Percentiles rank a stretch among this genome's conserved stretches.
These are phyloP conservation scores for Nesogale talazaci DNA, from an alignment of 2,113 vertebrate species.

Conservation along the genomic window DNA sequence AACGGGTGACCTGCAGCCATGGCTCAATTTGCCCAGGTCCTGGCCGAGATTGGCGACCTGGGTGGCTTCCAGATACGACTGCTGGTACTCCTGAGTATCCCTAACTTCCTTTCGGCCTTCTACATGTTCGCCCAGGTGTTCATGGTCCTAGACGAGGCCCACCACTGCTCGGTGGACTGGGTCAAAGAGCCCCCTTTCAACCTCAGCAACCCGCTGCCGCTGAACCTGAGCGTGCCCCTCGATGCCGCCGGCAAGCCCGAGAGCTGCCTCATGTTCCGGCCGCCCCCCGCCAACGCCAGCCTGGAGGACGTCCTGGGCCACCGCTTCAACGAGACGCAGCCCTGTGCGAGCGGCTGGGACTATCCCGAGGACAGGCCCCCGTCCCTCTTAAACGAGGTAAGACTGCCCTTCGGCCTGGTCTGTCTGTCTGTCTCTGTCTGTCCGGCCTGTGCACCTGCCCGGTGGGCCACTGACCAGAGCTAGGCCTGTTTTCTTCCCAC, in stretches of 20 bases:
- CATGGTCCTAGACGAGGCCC: constrained; percentile 82
- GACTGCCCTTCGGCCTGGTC: background rate
- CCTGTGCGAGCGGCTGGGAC: constrained; percentile 86
- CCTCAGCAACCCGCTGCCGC: constrained; percentile 85
- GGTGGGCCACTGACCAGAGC: accelerated
- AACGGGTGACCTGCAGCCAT: background rate
- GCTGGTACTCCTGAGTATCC: constrained; percentile 84
- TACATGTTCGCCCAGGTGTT: constrained; percentile 92
- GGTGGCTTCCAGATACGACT: constrained; percentile 90
- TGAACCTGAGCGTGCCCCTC: constrained; percentile 88
- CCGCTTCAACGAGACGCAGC: constrained; percentile 86
- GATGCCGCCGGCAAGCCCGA: constrained; percentile 81
- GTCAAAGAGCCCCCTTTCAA: constrained; percentile 85
- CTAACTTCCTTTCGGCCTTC: constrained; percentile 82
- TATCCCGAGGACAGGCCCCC: constrained; percentile 82
- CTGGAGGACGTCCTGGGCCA: constrained; percentile 85
- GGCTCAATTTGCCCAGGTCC: constrained; percentile 85
- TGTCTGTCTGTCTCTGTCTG: accelerated
- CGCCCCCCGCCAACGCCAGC: constrained; percentile 81
- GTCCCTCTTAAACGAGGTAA: constrained; percentile 86
- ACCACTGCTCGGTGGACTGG: constrained; percentile 92
- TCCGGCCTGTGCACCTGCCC: background rate
- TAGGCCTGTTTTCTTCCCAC: background rate
- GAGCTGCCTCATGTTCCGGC: constrained; percentile 90
- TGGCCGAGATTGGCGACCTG: constrained; percentile 90